Conservation (phyloP, 35 echinoderm and acorn worm genomes). For the Apostichopus parvimensis region DNA sequence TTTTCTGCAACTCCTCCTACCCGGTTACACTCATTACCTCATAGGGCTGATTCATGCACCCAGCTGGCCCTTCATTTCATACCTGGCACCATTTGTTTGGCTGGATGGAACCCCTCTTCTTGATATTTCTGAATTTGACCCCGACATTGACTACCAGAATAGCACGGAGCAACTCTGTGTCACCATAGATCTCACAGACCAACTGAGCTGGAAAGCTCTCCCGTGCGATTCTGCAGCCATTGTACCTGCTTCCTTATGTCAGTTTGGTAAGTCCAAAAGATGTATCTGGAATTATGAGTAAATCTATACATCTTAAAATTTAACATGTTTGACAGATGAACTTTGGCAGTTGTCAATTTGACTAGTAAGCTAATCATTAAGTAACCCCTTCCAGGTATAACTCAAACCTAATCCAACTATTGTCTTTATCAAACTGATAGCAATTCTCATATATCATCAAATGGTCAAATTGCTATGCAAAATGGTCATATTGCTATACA, state of each 20-base stretch:
- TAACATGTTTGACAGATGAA: too few relatives aligned
- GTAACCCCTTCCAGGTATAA: too few relatives aligned
- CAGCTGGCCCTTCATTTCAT: not conserved
- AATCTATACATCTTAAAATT: too few relatives aligned
- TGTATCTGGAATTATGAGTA: too few relatives aligned
- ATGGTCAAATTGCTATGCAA: too few relatives aligned
- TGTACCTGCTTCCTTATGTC: constrained; percentile 3
- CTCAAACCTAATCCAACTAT: too few relatives aligned
- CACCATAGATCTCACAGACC: not conserved
- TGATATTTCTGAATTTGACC: not conserved
- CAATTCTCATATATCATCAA: too few relatives aligned
- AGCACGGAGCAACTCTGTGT: not conserved
- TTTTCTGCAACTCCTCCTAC: not conserved
- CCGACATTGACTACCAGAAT: not conserved
- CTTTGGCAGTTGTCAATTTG: too few relatives aligned
- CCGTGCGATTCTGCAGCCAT: constrained; percentile 12
- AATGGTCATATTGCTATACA: too few relatives aligned
- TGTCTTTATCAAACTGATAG: too few relatives aligned
- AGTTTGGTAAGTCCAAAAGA: constrained; percentile 19
- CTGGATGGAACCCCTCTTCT: constrained; percentile 35
- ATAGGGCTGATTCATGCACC: constrained; percentile 24
- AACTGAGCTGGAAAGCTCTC: not conserved
- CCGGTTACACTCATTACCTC: constrained; percentile 27
- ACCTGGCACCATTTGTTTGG: constrained; percentile 28
- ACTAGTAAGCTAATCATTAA: too few relatives aligned